phyloP scores from a whole-genome alignment of 2,888 invertebrate genomes.

The Harpagoxenus sublaevis region DNA sequence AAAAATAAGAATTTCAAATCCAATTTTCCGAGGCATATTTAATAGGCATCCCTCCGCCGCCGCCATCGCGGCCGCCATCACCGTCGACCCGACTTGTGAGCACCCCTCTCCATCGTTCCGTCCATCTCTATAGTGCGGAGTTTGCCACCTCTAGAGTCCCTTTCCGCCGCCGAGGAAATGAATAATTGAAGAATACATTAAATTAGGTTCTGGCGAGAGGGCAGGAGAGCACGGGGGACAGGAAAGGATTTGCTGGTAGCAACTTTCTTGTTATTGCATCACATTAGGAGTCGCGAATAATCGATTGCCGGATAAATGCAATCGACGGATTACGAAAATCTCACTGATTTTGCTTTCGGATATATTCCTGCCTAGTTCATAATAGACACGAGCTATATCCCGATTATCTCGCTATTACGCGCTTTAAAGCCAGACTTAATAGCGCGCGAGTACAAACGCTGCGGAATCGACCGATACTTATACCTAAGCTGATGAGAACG shows the following conservation, averaged over 20 bases:
- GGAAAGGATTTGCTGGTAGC: constrained; percentile 40
- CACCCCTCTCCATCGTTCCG: constrained; percentile 11
- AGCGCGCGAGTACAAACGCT: constrained; percentile 28
- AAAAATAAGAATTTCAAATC: constrained; percentile 84
- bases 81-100: constrained; percentile 47
- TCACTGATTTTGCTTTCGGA: constrained; percentile 22
- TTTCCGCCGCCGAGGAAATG: constrained; percentile 60
- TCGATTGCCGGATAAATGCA: neutral
- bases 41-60: constrained; percentile 72
- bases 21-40: constrained; percentile 83
- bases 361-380: constrained; percentile 21
- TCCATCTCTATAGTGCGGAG: constrained; percentile 37
- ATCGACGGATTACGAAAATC: constrained; percentile 39
- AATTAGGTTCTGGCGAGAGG: constrained; percentile 53
- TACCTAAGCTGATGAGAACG: constrained; percentile 29
- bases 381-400: constrained; percentile 32
- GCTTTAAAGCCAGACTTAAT: constrained; percentile 38
- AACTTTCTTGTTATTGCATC: constrained; percentile 16
- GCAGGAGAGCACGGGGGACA: neutral
- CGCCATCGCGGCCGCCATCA: constrained; percentile 50
- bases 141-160: constrained; percentile 53
- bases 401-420: constrained; percentile 18
- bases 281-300: constrained; percentile 34
- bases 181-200: constrained; percentile 78
- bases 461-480: constrained; percentile 27